A percentile compares a stretch with the other conserved stretches of the same genome.
These are phyloP conservation scores for Ctenoplectra terminalis DNA, from an alignment of 1,140 invertebrate species.

Conservation along the genomic window DNA sequence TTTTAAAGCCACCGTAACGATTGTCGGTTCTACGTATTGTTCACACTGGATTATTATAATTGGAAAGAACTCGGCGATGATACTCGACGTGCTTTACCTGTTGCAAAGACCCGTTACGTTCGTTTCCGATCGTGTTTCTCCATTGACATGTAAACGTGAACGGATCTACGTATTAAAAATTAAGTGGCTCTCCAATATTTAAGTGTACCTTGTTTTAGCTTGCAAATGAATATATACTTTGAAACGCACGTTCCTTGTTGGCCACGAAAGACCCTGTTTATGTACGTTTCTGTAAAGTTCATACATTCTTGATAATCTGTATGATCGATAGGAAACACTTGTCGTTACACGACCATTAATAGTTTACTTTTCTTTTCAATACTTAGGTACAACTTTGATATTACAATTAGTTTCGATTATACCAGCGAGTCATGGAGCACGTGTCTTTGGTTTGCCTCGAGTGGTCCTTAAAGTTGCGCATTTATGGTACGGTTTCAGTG, in stretches of 20 bases:
- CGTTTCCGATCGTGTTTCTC: neutral
- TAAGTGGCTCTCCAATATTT: neutral
- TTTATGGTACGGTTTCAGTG: neutral
- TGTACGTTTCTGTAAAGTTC: neutral
- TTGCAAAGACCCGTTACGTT: neutral
- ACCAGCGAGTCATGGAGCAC: neutral
- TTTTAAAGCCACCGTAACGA: neutral
- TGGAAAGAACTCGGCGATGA: neutral
- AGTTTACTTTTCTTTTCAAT: neutral
- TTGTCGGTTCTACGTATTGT: conserved; percentile 20
- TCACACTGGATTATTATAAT: conserved; percentile 15
- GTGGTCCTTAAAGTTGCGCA: neutral
- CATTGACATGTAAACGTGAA: neutral
- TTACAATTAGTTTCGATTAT: neutral
- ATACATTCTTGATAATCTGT: neutral
- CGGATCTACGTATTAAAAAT: neutral
- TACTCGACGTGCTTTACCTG: neutral
- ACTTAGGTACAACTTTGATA: neutral
- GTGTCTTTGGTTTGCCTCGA: neutral
- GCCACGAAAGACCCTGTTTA: too few species aligned
- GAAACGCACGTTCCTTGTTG: too few species aligned
- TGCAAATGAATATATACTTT: too few species aligned
- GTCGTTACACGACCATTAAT: neutral
- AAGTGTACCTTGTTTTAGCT: neutral
- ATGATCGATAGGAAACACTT: too few species aligned